A percentile compares a stretch with the other conserved stretches of the same genome.
Conservation (phyloP, 2,797 vertebrate genomes). For the Choloepus didactylus region DNA sequence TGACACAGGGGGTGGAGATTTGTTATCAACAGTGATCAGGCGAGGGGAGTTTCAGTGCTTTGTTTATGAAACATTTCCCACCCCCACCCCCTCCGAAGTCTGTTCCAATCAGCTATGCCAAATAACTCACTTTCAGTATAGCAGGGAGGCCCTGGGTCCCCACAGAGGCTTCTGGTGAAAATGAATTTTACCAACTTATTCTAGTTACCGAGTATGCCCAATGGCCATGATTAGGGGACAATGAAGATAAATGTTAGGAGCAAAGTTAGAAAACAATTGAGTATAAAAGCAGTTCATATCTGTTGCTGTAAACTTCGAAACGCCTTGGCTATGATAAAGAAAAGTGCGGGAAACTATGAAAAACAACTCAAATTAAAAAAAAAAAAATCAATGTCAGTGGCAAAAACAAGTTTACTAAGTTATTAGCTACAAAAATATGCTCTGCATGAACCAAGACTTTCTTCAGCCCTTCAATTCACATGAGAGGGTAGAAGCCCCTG, state of each 20-base stretch:
- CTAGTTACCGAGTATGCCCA: not conserved
- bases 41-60: no score
- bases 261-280: not conserved
- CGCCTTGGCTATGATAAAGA: not conserved
- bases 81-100: no score
- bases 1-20: no score
- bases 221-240: not conserved
- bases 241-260: not conserved
- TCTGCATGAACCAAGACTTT: not conserved
- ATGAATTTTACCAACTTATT: constrained; percentile 22
- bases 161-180: not conserved
- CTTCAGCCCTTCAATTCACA: not conserved
- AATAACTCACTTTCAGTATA: no score
- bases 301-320: not conserved
- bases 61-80: no score
- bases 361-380: not conserved
- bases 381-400: not conserved
- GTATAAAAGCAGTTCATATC: not conserved
- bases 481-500: not conserved
- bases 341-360: not conserved
- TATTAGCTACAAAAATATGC: not conserved
- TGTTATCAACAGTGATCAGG: no score
- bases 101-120: no score
- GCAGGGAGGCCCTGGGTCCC: no score
- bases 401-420: not conserved